Base-by-base conservation (phyloP, 2,797 vertebrate species). In the Helostoma temminkii region DNA sequence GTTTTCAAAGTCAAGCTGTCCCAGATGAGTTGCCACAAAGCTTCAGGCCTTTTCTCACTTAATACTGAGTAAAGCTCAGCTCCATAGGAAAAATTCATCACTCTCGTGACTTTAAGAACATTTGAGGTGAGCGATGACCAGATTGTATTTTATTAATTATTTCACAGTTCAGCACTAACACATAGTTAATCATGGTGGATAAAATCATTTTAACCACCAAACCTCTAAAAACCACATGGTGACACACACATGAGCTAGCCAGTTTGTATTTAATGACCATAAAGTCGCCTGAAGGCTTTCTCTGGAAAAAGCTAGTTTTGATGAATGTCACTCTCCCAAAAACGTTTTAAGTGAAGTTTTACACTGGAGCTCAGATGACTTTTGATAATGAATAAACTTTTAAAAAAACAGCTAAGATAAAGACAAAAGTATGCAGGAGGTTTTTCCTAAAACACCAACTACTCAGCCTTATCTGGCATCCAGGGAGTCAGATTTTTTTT, bases 101-200 rank as follows among this genome's bases (percentile, higher is more conserved):
- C 42, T 57, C 56, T 50, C 24, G 41, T 50, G 66, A 80, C 69
- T 66, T 53, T 39, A 59, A 57, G 52, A 72, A 75, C 72, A 64
- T 81, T 79, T 53, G 18, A 75, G 72, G 59, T 67, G 72, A 84
- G 60, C 25, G 9, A 78, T 79, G 74, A 70, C 75, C 67, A 52
- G 12, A 25, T 43, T 43, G 54, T 48, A 34, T 61, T 85, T 74
- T 47, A 52, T 73, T 81, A 80, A 78, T 80, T 83, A 47, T 79
- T 84, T 72, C 77, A 82, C 66, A 59, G 28, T 16, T 46, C 49
- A 45, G 58, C 70, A 69, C 36, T 11, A 53, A 49, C 50, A 66
- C 25, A 39, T n/a, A 48, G 61, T 83, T 81, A 69, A 87, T 83
- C 82, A 74, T 55, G 15, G 48, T 2, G 18, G 52, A 15, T 43